phyloP scores from a whole-genome alignment of 2,797 vertebrate genomes.

The Phyllotis vaccarum region DNA sequence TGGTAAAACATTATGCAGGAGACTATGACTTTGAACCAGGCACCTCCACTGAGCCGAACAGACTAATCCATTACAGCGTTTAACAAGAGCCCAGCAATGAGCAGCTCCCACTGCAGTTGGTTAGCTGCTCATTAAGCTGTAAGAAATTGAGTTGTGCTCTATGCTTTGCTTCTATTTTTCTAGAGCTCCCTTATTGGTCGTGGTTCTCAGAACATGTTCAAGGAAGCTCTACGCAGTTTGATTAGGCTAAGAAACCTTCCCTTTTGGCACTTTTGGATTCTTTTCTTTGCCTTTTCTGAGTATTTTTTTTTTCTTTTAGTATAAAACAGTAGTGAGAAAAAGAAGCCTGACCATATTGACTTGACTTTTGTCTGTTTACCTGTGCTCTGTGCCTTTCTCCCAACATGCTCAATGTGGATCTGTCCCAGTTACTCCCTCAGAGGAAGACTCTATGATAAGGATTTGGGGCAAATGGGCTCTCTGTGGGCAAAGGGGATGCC shows the following conservation, averaged over 20 bases:
- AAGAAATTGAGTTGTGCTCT: background rate
- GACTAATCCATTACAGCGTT: background rate
- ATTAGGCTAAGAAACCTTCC: background rate
- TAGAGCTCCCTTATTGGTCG: background rate
- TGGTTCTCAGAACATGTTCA: background rate
- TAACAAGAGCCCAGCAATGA: background rate
- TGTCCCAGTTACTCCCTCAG: background rate
- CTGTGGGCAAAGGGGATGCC: background rate
- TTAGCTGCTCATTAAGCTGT: background rate
- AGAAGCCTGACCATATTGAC: background rate
- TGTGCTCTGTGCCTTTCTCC: background rate
- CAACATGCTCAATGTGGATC: background rate
- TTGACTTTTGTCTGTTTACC: background rate
- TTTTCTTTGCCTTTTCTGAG: background rate
- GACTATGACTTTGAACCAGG: background rate
- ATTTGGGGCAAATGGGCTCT: background rate
- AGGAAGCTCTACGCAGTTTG: background rate
- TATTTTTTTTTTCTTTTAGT: background rate
- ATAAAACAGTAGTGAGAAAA: background rate
- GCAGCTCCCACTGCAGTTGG: fast-evolving
- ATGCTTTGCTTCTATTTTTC: background rate
- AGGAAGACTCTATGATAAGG: background rate
- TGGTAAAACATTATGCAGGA: background rate
- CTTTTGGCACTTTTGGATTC: background rate
- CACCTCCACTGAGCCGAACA: background rate